These are phyloP conservation scores for Nasonovia ribisnigri DNA, from an alignment of 2,888 invertebrate species.

Conservation along the genomic window DNA sequence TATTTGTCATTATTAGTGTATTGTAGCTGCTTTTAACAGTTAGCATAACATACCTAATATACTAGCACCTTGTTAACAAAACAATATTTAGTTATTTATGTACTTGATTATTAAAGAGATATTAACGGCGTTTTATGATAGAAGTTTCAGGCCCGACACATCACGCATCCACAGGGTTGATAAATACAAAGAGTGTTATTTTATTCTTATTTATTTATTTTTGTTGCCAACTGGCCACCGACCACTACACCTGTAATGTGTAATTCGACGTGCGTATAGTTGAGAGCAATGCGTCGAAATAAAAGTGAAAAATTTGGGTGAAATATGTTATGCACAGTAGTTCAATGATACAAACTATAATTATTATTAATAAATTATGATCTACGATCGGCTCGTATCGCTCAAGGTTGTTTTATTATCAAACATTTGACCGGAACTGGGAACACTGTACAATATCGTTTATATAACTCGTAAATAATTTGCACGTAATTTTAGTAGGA, in stretches of 20 bases:
- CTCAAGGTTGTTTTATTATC: neutral
- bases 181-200: neutral
- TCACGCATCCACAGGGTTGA: neutral
- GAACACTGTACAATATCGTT: neutral
- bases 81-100: neutral
- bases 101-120: neutral
- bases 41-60: neutral
- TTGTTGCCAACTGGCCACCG: neutral
- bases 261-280: neutral
- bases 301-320: neutral
- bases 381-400: neutral
- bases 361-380: neutral
- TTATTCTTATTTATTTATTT: neutral
- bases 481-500: neutral
- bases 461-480: neutral
- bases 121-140: neutral
- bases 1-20: neutral
- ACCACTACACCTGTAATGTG: neutral
- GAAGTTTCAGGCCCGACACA: neutral
- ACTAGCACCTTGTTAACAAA: neutral
- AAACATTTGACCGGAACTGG: neutral
- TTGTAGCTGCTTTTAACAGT: neutral
- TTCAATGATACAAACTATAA: neutral
- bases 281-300: neutral
- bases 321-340: neutral